Evolutionary conservation across 2,797 vertebrate species (phyloP), one percentile per base, ranked within the genome.

Genomic region (Pseudomugil tenellus): DNA sequence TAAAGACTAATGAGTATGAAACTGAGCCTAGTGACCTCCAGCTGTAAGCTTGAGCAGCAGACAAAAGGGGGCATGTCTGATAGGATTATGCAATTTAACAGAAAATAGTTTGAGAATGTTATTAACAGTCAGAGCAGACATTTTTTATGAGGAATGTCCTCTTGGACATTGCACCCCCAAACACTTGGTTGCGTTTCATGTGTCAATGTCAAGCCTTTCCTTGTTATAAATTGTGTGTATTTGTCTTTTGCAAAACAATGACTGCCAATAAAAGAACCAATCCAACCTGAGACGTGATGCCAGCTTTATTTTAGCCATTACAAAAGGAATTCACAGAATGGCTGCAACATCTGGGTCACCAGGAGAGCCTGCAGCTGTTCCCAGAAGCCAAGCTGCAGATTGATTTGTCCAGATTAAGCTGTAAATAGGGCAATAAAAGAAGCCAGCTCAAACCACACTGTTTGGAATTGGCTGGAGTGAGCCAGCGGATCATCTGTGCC

Each of bases 221-320:
- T 74, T 62, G 81, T 81, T 79, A 73, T 90, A 73, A 21, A 67
- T 58, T 67, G 59, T 73, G 78, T 86, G 81, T 87, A 72, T 74
- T 78, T 72, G 83, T 90, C 74, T 81, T 81, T 77, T 63, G 58
- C 57, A 84, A 73, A 84, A 79, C 72, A 81, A 74, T 85, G 76
- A 90, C 89, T 89, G 87, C 87, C 89, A 93, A 92, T 92, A 87
- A 93, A 93, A 80, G 6, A 78, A 70, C 46, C 7, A 1, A 67
- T 72, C 52, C 54, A 74, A 83, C 76, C 59, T 23, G 14, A 82
- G 51, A 61, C 23, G 28, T 74, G 25, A 23, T 55, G 51, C 72
- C 17, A 63, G 32, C 77, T 72, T 72, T 66, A 46, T 73, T 76
- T 66, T 53, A 25, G 43, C 48, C 25, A 16, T 51, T 11, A 2